phyloP scores from a whole-genome alignment of 2,888 invertebrate genomes.

The Orthosia gracilis region DNA sequence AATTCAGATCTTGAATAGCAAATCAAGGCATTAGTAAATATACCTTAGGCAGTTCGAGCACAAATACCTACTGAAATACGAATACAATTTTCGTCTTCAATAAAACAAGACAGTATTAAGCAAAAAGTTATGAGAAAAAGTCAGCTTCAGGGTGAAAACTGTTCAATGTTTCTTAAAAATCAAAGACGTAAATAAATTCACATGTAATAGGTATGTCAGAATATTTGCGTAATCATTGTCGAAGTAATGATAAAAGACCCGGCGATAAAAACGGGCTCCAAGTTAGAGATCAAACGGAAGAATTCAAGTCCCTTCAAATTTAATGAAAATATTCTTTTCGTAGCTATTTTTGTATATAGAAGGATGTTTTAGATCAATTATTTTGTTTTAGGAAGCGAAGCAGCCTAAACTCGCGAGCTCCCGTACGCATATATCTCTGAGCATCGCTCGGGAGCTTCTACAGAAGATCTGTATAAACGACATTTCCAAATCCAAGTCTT shows the following conservation, averaged over 20 bases:
- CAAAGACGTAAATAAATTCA: slow-evolving; percentile 13
- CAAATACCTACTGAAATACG: slow-evolving; percentile 16
- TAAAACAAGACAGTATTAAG: slow-evolving; percentile 16
- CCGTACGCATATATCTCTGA: slow-evolving; percentile 95
- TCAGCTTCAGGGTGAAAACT: slow-evolving; percentile 4
- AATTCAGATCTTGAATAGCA: slow-evolving; percentile 33
- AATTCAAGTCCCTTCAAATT: slow-evolving; percentile 20
- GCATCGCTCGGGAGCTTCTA: slow-evolving; percentile 95
- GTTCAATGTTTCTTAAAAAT: slow-evolving; percentile 18
- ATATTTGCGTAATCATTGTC: slow-evolving; percentile 42
- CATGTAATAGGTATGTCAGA: slow-evolving; percentile 9
- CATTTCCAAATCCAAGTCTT: slow-evolving; percentile 96
- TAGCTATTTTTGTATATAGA: slow-evolving; percentile 26
- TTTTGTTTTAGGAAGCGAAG: slow-evolving; percentile 86
- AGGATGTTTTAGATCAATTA: slow-evolving; percentile 54
- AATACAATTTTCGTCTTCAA: slow-evolving; percentile 16
- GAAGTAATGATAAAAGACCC: slow-evolving; percentile 40
- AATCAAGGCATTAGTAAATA: slow-evolving; percentile 19
- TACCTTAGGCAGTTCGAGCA: slow-evolving; percentile 9
- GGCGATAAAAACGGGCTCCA: slow-evolving; percentile 34
- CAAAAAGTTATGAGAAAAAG: slow-evolving; percentile 13
- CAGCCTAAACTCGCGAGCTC: slow-evolving; percentile 94
- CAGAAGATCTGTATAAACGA: slow-evolving; percentile 97
- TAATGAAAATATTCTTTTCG: slow-evolving; percentile 8
- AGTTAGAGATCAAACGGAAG: slow-evolving; percentile 35